Base-by-base conservation (phyloP, 53 echinoderm and acorn worm species). In the Crossaster papposus region DNA sequence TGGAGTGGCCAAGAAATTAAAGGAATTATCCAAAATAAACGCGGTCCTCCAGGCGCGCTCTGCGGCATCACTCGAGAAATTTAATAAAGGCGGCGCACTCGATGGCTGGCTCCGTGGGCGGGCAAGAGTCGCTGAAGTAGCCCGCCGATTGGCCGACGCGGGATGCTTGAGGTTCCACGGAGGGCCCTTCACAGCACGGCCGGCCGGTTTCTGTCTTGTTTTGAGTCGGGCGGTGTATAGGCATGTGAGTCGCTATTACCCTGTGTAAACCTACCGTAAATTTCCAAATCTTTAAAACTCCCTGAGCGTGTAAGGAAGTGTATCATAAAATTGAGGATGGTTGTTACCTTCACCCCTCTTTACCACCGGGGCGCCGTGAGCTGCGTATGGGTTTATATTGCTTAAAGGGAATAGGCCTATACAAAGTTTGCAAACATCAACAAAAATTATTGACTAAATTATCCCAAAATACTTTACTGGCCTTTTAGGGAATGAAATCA, bases 1-100 rank as follows among this genome's bases (percentile, higher is more conserved):
- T 84, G 26, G 54, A 84, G 84, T 84, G 72, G 84, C 72, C 72
- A 72, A 84, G 84, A 84, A 84, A 84, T 84, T 84, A 52, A 84
- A 84, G 84, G 52, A 84, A 84, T 84, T 84, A 84, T 51, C 84
- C 72, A 82, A 82, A 82, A 82, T 68, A 82, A 82, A 64, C 82
- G 65, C 64, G n/a, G 64, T 68, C 72, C 84, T 72, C 71, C 70
- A 31, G 84, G 30, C 72, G 23, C 9, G 23, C 1, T 29, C 29
- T 50, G 83, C 51, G 30, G 26, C 64, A 70, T 84, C 84, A 72
- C 72, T 84, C 72, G 51, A 84, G 73, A 84, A 84, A 84, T 84
- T 84, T 84, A 84, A 84, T 84, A 84, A 84, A 84, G 84, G 72
- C 84, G 72, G 53, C 73, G 17, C 22, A 84, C 84, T 84, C 28